Conservation (phyloP, 2,113 vertebrate species). For the Trinectes maculatus region DNA sequence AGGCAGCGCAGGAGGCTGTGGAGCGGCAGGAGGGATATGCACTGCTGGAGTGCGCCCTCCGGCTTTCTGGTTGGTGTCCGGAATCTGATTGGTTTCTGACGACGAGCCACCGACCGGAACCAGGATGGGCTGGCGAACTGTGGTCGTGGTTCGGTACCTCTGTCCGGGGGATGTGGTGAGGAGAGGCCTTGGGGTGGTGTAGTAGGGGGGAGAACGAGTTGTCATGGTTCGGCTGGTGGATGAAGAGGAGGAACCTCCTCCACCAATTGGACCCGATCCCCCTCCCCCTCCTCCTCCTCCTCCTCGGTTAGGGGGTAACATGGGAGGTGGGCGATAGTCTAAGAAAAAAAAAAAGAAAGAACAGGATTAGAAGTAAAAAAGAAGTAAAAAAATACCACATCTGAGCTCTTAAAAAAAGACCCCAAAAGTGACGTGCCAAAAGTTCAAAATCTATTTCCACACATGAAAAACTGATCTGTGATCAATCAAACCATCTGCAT, state of each 20-base stretch:
- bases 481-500: slow-evolving; percentile 20
- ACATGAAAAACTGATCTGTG: slow-evolving; percentile 7
- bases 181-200: slow-evolving; percentile 80
- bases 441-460: slow-evolving; percentile 16
- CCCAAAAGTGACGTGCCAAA: slow-evolving; percentile 1
- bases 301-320: slow-evolving; percentile 67
- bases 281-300: slow-evolving; percentile 45
- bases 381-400: slow-evolving; percentile 1
- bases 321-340: slow-evolving; percentile 72
- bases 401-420: neutral
- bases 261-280: slow-evolving; percentile 25
- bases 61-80: slow-evolving; percentile 76
- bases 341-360: slow-evolving; percentile 2
- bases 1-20: slow-evolving; percentile 83
- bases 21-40: slow-evolving; percentile 67
- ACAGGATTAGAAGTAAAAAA: slow-evolving; percentile 8
- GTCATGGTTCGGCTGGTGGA: slow-evolving; percentile 86
- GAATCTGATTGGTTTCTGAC: slow-evolving; percentile 75
- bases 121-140: slow-evolving; percentile 64
- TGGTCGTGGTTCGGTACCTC: slow-evolving; percentile 87
- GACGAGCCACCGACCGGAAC: slow-evolving; percentile 54
- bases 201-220: slow-evolving; percentile 77
- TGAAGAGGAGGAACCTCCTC: slow-evolving; percentile 66
- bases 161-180: slow-evolving; percentile 82
- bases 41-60: slow-evolving; percentile 53